These are phyloP conservation scores for Gobiocypris rarus DNA, from an alignment of 2,113 vertebrate genomes.

Conservation along the genomic window DNA sequence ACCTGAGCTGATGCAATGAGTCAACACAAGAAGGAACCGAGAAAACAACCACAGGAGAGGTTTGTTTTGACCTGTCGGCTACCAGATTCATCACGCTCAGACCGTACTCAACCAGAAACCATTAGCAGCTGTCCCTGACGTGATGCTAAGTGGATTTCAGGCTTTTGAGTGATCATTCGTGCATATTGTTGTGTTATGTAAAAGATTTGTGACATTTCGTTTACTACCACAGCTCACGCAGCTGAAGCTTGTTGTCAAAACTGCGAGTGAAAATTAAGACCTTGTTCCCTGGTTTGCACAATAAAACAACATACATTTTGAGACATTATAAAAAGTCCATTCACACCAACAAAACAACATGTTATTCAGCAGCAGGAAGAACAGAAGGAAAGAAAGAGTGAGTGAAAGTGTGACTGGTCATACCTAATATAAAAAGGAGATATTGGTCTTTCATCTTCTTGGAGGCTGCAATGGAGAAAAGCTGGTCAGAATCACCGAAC, in stretches of 20 bases:
- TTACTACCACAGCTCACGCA: neutral
- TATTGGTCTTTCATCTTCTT: conserved; percentile 88
- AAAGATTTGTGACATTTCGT: neutral
- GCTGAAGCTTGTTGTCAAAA: neutral
- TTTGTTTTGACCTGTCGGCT: neutral
- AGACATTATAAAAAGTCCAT: neutral
- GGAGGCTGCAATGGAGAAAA: conserved; percentile 74
- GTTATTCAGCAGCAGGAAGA: neutral
- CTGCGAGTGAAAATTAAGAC: neutral
- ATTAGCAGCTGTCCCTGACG: neutral
- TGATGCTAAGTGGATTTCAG: conserved; percentile 10
- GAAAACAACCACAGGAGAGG: neutral
- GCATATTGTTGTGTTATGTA: neutral
- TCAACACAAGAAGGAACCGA: conserved; percentile 18
- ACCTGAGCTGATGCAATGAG: conserved; percentile 34
- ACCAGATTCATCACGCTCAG: conserved; percentile 11
- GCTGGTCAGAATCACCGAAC: conserved; percentile 11
- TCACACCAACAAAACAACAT: neutral
- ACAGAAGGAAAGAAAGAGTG: neutral
- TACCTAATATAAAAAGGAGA: conserved; percentile 95
- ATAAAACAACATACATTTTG: neutral
- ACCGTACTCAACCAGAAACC: conserved; percentile 12
- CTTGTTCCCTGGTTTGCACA: neutral
- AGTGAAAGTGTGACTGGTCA: conserved; percentile 37
- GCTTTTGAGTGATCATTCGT: neutral